Evolutionary conservation across 2,797 vertebrate species (phyloP).

Genomic region (Antrozous pallidus): DNA sequence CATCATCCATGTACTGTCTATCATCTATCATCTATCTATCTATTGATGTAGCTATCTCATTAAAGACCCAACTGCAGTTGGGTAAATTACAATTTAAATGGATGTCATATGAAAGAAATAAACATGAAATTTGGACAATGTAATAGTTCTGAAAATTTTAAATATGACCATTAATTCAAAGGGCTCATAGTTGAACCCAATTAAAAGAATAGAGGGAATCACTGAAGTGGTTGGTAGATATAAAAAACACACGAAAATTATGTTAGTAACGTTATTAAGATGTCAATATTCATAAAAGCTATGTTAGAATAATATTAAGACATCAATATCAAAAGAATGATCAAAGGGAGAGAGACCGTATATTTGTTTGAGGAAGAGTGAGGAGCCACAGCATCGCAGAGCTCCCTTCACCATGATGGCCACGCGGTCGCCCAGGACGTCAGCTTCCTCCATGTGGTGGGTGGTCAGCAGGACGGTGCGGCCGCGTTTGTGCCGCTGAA

Average conservation of each 20-base stretch:
- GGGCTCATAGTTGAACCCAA: background rate
- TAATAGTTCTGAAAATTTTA: background rate
- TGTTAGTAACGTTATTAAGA: background rate
- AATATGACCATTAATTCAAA: background rate
- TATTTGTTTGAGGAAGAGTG: slow-evolving; percentile 95
- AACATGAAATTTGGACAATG: background rate
- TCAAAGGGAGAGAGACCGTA: slow-evolving; percentile 85
- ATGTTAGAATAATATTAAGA: background rate
- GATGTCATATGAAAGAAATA: background rate
- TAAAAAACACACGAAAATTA: background rate
- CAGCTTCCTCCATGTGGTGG: slow-evolving; percentile 98
- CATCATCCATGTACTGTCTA: background rate
- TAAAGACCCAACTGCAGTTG: background rate
- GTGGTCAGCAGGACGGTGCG: slow-evolving; percentile 96
- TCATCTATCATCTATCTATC: background rate
- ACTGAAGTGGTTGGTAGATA: background rate
- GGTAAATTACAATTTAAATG: background rate
- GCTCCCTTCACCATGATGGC: slow-evolving; percentile 95
- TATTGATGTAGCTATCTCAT: background rate
- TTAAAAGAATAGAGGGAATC: background rate
- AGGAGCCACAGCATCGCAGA: slow-evolving; percentile 94
- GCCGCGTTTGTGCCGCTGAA: slow-evolving; percentile 90
- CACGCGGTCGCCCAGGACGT: slow-evolving; percentile 94
- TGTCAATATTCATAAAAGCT: background rate
- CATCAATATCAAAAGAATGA: background rate